Evolutionary conservation across 2,113 vertebrate species (phyloP).

Genomic region (Nycticebus coucang): DNA sequence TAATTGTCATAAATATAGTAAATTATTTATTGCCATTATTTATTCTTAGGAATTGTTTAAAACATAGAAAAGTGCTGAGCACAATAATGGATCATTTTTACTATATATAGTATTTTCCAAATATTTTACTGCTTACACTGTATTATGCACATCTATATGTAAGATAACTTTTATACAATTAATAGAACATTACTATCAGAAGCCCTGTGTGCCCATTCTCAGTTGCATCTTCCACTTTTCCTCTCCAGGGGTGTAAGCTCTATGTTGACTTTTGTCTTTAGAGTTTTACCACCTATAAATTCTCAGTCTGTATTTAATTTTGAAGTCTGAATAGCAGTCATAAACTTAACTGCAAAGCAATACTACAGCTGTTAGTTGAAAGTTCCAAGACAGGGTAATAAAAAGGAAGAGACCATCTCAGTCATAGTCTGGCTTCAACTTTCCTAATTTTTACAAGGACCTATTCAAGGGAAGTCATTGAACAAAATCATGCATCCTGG

Average conservation of each 20-base stretch:
- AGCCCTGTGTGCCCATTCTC: background rate
- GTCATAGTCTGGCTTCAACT: background rate
- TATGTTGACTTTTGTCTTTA: background rate
- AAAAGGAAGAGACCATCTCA: background rate
- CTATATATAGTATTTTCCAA: background rate
- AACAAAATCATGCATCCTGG: background rate
- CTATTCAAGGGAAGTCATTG: background rate
- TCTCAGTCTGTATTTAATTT: constrained; percentile 34
- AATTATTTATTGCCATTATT: background rate
- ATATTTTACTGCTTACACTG: background rate
- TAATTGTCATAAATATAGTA: constrained; percentile 12
- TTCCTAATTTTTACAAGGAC: background rate
- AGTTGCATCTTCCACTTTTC: background rate
- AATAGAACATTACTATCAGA: background rate
- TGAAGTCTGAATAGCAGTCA: constrained; percentile 5
- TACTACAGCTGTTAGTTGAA: constrained; percentile 6
- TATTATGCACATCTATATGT: background rate
- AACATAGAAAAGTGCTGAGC: background rate
- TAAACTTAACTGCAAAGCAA: background rate
- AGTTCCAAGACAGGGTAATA: background rate
- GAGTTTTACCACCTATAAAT: background rate
- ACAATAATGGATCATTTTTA: constrained; percentile 37
- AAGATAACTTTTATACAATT: background rate
- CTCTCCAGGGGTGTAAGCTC: background rate
- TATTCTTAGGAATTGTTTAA: background rate